These are phyloP conservation scores for Catharus fuscescens DNA, from an alignment of 2,113 vertebrate genomes.

Conservation along the genomic window DNA sequence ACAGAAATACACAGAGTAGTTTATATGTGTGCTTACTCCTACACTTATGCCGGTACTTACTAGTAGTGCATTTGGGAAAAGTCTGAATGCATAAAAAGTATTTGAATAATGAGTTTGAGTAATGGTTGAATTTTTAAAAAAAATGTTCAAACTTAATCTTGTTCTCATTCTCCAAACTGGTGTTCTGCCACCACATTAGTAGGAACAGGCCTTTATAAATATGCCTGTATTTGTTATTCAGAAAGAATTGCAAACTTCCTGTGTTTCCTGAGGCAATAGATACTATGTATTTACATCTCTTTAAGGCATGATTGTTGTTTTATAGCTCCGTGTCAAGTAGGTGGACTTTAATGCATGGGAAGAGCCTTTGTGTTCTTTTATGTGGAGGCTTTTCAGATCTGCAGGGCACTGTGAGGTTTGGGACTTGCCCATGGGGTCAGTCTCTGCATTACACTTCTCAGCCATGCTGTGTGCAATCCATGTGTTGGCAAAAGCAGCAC, in stretches of 20 bases:
- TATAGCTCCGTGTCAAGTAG: background rate
- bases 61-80: background rate
- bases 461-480: background rate
- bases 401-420: background rate
- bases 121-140: background rate
- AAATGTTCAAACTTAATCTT: background rate
- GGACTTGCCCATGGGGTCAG: accelerated
- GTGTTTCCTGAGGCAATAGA: background rate
- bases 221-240: background rate
- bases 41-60: background rate
- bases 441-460: background rate
- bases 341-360: background rate
- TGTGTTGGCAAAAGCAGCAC: background rate
- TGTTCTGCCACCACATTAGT: background rate
- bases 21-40: background rate
- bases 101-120: background rate
- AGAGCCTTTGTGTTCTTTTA: background rate
- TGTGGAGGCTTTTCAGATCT: background rate
- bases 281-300: background rate
- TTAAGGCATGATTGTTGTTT: background rate
- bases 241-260: background rate
- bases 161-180: background rate
- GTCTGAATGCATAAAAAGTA: background rate
- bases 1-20: background rate
- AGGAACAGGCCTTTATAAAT: background rate